Evolutionary conservation across 2,888 invertebrate species (phyloP).

Genomic region (Pachycephus smyrnensis): DNA sequence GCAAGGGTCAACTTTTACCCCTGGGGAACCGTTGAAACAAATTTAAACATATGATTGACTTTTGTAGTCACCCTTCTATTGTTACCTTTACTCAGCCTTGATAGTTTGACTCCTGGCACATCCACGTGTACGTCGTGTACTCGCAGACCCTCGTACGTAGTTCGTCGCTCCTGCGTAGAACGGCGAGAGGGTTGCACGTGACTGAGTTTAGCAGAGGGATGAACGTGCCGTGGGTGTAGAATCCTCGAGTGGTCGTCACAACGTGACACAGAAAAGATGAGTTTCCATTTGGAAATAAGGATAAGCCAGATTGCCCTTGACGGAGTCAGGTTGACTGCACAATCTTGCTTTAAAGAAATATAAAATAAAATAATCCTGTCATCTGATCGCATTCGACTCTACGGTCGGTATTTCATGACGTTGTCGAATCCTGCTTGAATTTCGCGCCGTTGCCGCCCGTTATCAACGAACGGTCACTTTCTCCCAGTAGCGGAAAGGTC

Average conservation of each 20-base stretch:
- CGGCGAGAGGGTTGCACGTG: neutral
- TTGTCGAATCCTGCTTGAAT: neutral
- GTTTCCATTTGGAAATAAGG: neutral
- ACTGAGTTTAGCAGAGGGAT: neutral
- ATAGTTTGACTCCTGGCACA: neutral
- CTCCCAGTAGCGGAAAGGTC: neutral
- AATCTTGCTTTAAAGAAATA: neutral
- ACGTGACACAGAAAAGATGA: neutral
- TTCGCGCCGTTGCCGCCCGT: constrained; percentile 22
- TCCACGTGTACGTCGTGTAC: constrained; percentile 1
- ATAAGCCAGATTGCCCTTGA: neutral
- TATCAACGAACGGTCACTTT: constrained; percentile 44
- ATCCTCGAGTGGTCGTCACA: neutral
- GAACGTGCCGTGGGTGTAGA: neutral
- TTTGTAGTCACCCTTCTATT: neutral
- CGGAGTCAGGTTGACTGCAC: neutral
- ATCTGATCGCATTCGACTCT: neutral
- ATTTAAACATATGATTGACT: neutral
- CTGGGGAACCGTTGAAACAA: neutral
- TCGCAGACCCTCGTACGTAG: neutral
- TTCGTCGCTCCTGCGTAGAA: constrained; percentile 1
- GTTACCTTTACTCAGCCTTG: neutral
- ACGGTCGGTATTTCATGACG: neutral
- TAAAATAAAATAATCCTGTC: neutral
- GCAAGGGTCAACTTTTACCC: neutral